Evolutionary conservation across 2,888 invertebrate species (phyloP), one percentile per base, ranked within the genome.

Genomic region (Diplazon laetatorius): DNA sequence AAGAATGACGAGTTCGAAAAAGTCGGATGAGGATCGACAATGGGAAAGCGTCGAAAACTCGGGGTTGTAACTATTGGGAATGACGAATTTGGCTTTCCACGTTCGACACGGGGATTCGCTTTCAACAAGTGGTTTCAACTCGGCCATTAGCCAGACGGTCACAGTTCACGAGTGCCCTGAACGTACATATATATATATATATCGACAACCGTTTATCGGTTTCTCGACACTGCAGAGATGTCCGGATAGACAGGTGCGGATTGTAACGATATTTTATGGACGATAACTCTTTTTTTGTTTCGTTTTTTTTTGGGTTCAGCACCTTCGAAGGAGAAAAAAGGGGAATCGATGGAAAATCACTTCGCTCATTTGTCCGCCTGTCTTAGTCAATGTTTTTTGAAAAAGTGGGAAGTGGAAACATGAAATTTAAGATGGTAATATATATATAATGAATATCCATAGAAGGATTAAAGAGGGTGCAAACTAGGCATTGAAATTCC

Each of bases 61-160:
- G 20, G 12, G n/a, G 25, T n/a, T 37, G 3, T n/a, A n/a, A n/a
- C n/a, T n/a, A n/a, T n/a, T n/a, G n/a, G n/a, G 30, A 37, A n/a
- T 48, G 42, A 63, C 46, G 35, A 48, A 65, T 48, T 65, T 20
- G 66, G 46, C 63, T 63, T 37, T 48, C 30, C 48, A 20, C 35
- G 42, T 52, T 66, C 42, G 20, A 46, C 18, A 48, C 46, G 35
- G 52, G 48, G 52, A 81, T 82, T 71, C 65, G 74, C 75, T 85
- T 80, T 83, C 85, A 85, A 85, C 85, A 85, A 85, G 85, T 85
- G 84, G 83, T 83, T 83, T 69, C 52, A 25, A 39, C 25, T 14
- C 0, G 75, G 62, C 83, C 81, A 84, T 85, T 85, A 81, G 76
- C 76, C 70, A 60, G 65, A 30, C 69, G 39, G 77, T 57, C 59